Conservation (phyloP, 2,797 vertebrate genomes). For the Poecilia velifera region DNA sequence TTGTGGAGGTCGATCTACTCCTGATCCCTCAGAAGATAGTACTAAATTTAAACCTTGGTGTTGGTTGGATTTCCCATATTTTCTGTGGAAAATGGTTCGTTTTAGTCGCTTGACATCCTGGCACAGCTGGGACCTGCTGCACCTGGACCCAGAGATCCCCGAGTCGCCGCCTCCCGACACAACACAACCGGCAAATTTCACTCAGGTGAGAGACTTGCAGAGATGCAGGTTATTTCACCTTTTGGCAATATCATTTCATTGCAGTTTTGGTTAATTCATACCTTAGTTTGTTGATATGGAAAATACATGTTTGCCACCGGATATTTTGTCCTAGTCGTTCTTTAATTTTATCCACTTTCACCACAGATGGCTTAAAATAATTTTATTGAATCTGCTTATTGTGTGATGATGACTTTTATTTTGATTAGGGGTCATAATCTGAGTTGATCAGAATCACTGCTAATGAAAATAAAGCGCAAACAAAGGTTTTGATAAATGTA, state of each 20-base stretch:
- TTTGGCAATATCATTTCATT: not conserved
- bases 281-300: not conserved
- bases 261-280: not conserved
- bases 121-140: constrained; percentile 83
- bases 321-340: not conserved
- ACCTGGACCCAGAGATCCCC: constrained; percentile 68
- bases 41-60: not conserved
- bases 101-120: constrained; percentile 78
- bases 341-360: not conserved
- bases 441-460: not conserved
- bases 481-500: not conserved
- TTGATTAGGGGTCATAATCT: not conserved
- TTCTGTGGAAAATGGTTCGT: constrained; percentile 67
- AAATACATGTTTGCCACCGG: not conserved
- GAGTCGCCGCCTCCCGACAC: constrained; percentile 36
- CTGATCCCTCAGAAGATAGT: not conserved
- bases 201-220: constrained; percentile 69
- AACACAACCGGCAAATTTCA: constrained; percentile 6
- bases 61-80: not conserved
- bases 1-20: not conserved
- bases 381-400: not conserved
- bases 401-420: not conserved
- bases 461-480: not conserved
- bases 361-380: not conserved
- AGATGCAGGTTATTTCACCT: not conserved